These are phyloP conservation scores for Nibea albiflora DNA, from an alignment of 2,113 vertebrate species.

Conservation along the genomic window DNA sequence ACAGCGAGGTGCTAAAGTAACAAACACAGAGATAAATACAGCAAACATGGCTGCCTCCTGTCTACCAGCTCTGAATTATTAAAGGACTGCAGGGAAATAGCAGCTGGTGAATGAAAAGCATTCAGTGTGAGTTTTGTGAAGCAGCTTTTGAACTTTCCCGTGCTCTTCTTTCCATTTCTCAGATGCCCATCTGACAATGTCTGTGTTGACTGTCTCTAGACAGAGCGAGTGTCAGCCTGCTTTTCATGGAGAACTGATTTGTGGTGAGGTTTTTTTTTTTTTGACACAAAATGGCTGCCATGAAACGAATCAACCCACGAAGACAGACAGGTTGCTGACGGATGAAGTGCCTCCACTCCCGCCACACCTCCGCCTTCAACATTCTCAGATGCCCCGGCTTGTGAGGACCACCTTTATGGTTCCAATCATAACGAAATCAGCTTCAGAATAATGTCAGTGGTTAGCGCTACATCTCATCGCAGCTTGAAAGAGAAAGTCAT, in stretches of 20 bases:
- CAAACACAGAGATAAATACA: slow-evolving; percentile 48
- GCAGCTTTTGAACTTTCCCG: slow-evolving; percentile 32
- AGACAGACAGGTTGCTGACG: slow-evolving; percentile 64
- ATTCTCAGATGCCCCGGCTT: slow-evolving; percentile 52
- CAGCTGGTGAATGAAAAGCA: slow-evolving; percentile 47
- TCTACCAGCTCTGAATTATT: slow-evolving; percentile 62
- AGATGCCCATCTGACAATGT: slow-evolving; percentile 40
- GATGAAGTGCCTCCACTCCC: slow-evolving; percentile 63
- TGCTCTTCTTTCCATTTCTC: slow-evolving; percentile 33
- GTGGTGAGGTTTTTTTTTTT: slow-evolving; percentile 58
- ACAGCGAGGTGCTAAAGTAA: slow-evolving; percentile 30
- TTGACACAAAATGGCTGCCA: slow-evolving; percentile 71
- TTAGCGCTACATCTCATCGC: slow-evolving; percentile 43
- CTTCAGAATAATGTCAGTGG: slow-evolving; percentile 40
- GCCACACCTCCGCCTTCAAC: slow-evolving; percentile 34
- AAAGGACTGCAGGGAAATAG: slow-evolving; percentile 36
- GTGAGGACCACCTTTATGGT: slow-evolving; percentile 56
- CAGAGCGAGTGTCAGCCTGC: slow-evolving; percentile 48
- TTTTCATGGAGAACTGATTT: slow-evolving; percentile 65
- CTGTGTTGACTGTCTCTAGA: slow-evolving; percentile 34
- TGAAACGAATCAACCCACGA: slow-evolving; percentile 70
- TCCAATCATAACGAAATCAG: slow-evolving; percentile 70
- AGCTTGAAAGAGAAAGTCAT: slow-evolving; percentile 26
- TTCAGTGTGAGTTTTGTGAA: slow-evolving; percentile 29
- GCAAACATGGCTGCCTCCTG: slow-evolving; percentile 47